phyloP scores from a whole-genome alignment of 2,888 invertebrate genomes.

The Trichogramma evanescens region DNA sequence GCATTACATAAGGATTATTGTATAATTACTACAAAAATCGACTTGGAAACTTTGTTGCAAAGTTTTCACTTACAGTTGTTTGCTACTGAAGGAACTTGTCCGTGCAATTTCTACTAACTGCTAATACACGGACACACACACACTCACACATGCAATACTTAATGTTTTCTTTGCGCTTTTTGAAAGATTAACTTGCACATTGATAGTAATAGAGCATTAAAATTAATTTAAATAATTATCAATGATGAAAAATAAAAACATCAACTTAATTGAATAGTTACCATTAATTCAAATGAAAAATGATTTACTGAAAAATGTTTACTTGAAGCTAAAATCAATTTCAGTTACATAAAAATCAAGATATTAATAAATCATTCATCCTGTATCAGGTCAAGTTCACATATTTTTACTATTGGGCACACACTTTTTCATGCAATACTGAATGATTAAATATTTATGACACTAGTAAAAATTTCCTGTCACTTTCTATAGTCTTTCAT shows the following conservation, averaged over 20 bases:
- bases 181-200: too few relatives aligned
- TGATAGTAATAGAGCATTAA: too few relatives aligned
- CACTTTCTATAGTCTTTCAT: slow-evolving; percentile 2
- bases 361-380: too few relatives aligned
- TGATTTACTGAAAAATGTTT: too few relatives aligned
- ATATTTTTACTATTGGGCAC: neutral
- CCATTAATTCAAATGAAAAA: too few relatives aligned
- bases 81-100: slow-evolving; percentile 24
- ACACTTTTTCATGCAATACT: slow-evolving; percentile 12
- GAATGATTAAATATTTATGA: slow-evolving; percentile 15
- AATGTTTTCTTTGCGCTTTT: slow-evolving; percentile 4
- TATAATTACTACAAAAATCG: slow-evolving; percentile 14
- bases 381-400: too few relatives aligned
- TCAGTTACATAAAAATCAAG: too few relatives aligned
- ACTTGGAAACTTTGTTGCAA: slow-evolving; percentile 16
- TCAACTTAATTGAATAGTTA: too few relatives aligned
- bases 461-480: slow-evolving; percentile 18
- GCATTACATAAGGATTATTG: slow-evolving; percentile 5
- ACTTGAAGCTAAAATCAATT: too few relatives aligned
- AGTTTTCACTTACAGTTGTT: slow-evolving; percentile 21
- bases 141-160: slow-evolving; percentile 14
- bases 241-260: too few relatives aligned
- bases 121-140: slow-evolving; percentile 23
- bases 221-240: too few relatives aligned
- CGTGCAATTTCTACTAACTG: slow-evolving; percentile 24